Percentiles rank a stretch among this genome's conserved stretches.
Conservation (phyloP, 2,888 invertebrate genomes). For the Melipona beecheii region DNA sequence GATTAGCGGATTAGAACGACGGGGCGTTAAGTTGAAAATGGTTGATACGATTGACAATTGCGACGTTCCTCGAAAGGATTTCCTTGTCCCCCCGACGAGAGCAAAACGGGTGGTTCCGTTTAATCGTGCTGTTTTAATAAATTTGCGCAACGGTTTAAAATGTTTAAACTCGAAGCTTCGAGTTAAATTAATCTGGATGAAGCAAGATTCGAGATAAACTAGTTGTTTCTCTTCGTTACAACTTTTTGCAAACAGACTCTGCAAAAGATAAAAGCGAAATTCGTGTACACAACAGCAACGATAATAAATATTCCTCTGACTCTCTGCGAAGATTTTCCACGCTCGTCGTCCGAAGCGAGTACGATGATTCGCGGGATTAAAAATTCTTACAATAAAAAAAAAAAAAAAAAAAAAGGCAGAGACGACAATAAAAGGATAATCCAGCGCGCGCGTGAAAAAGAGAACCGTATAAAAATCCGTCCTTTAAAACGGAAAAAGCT, state of each 20-base stretch:
- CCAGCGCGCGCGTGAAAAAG: background rate
- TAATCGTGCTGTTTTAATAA: background rate
- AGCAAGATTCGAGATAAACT: too few species aligned
- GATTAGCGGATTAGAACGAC: background rate
- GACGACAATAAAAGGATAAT: background rate
- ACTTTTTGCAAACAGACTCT: too few species aligned
- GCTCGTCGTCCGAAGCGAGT: too few species aligned
- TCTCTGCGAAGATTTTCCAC: too few species aligned
- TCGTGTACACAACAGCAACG: too few species aligned
- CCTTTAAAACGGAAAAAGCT: background rate
- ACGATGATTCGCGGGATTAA: background rate
- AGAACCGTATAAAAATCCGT: background rate
- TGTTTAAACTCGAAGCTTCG: too few species aligned
- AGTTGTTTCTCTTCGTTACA: too few species aligned
- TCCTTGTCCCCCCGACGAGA: background rate
- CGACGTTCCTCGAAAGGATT: background rate
- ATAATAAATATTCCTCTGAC: too few species aligned
- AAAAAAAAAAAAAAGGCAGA: too few species aligned
- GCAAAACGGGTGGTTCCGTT: rapidly evolving
- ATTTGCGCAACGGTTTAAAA: too few species aligned
- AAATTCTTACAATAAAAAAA: background rate
- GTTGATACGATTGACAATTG: background rate
- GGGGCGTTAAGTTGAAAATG: background rate
- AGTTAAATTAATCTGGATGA: too few species aligned
- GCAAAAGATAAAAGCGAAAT: too few species aligned